These are phyloP conservation scores for Lithosia quadra DNA, from an alignment of 2,888 invertebrate species.

Conservation along the genomic window DNA sequence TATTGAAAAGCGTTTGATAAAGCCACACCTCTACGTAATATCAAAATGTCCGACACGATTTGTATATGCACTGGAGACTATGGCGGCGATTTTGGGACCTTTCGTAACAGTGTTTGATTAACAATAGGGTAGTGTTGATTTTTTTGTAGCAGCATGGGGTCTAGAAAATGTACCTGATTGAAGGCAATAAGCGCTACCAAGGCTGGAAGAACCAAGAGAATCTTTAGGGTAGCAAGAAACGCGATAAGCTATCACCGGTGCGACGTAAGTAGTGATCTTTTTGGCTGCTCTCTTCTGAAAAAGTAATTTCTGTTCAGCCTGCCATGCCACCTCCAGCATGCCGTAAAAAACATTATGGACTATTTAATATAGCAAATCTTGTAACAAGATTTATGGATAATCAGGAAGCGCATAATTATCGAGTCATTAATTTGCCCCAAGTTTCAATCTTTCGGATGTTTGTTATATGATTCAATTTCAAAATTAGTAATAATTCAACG, in stretches of 20 bases:
- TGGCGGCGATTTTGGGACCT: not conserved
- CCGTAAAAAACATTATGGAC: not conserved
- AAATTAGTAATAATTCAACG: not conserved
- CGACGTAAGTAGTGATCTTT: not conserved
- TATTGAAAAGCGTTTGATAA: not conserved
- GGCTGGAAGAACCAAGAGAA: not conserved
- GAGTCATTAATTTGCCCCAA: no score
- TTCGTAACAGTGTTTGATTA: not conserved
- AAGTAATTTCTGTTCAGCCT: not conserved
- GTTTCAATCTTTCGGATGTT: no score
- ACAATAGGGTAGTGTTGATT: not conserved
- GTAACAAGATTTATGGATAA: not conserved
- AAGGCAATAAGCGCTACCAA: not conserved
- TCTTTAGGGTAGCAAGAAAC: not conserved
- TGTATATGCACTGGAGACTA: not conserved
- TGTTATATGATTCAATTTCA: constrained; percentile 6
- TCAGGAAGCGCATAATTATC: not conserved
- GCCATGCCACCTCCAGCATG: not conserved
- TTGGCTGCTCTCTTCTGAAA: not conserved
- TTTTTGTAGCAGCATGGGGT: not conserved
- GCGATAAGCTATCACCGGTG: not conserved
- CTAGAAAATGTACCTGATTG: not conserved
- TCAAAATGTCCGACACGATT: not conserved
- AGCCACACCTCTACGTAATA: not conserved
- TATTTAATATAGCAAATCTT: not conserved